Conservation (phyloP, 2,888 invertebrate species). For the Cephus pygmeus region DNA sequence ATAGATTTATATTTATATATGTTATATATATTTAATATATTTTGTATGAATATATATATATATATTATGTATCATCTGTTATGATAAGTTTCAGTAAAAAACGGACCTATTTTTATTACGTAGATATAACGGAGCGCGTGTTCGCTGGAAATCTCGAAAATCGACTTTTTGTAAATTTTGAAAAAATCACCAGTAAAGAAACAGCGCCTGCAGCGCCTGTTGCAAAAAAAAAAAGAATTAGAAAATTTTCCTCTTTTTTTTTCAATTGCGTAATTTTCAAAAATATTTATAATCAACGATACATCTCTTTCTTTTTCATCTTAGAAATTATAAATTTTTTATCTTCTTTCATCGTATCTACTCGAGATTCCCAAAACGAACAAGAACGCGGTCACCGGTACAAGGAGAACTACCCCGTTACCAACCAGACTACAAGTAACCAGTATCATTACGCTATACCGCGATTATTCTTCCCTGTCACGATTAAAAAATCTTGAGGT, state of each 20-base stretch:
- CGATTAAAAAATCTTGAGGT: conserved; percentile 55
- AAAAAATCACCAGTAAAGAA: too few species aligned
- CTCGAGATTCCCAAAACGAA: neutral
- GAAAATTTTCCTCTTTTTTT: too few species aligned
- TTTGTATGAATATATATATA: conserved; percentile 10
- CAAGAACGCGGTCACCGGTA: neutral
- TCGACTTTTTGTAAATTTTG: neutral
- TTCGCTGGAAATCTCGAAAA: conserved; percentile 25
- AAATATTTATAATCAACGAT: neutral
- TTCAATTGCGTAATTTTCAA: too few species aligned
- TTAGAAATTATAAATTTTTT: neutral
- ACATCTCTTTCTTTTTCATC: too few species aligned
- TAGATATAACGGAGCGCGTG: neutral
- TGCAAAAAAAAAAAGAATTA: too few species aligned
- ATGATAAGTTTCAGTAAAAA: conserved; percentile 33
- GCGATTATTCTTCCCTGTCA: conserved; percentile 40
- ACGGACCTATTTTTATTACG: neutral
- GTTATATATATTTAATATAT: conserved; percentile 44
- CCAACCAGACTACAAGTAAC: conserved; percentile 28
- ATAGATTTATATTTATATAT: conserved; percentile 3
- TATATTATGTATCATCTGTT: conserved; percentile 7
- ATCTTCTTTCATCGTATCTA: too few species aligned
- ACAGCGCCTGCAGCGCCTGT: too few species aligned
- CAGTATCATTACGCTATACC: conserved; percentile 24
- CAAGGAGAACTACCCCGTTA: conserved; percentile 30